phyloP scores from a whole-genome alignment of 2,113 vertebrate genomes.

The Panthera leo region DNA sequence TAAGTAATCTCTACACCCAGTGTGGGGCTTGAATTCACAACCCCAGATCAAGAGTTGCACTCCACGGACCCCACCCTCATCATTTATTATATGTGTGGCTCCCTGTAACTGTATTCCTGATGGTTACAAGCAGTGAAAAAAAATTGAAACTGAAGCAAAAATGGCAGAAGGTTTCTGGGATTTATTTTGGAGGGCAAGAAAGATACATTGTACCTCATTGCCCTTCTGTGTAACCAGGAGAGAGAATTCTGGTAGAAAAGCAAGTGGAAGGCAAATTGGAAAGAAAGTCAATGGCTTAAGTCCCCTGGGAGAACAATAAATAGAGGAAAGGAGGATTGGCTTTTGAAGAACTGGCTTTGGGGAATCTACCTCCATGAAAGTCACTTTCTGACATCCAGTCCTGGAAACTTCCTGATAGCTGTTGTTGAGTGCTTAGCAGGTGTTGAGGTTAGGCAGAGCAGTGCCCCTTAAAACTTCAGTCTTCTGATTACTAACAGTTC shows the following conservation, averaged over 20 bases:
- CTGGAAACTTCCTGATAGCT: neutral
- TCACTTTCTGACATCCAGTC: neutral
- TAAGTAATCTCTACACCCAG: too few species aligned
- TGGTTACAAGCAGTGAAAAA: neutral
- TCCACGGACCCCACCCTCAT: neutral
- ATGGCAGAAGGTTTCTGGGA: neutral
- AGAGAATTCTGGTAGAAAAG: neutral
- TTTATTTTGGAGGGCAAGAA: neutral
- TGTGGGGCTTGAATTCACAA: too few species aligned
- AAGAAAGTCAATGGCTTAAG: neutral
- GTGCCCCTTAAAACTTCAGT: neutral
- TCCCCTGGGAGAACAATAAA: neutral
- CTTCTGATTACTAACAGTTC: neutral
- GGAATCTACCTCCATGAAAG: neutral
- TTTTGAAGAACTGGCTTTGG: neutral
- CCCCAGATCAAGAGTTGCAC: too few species aligned
- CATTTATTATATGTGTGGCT: conserved; percentile 43
- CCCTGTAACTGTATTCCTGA: neutral
- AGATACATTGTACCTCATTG: neutral
- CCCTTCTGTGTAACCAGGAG: neutral
- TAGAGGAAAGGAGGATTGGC: neutral
- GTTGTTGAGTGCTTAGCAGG: neutral
- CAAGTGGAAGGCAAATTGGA: neutral
- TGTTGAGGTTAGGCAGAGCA: neutral
- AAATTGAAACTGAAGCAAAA: conserved; percentile 27